Base-by-base conservation (phyloP, 2,113 vertebrate genomes). In the Trichomycterus rosablanca region DNA sequence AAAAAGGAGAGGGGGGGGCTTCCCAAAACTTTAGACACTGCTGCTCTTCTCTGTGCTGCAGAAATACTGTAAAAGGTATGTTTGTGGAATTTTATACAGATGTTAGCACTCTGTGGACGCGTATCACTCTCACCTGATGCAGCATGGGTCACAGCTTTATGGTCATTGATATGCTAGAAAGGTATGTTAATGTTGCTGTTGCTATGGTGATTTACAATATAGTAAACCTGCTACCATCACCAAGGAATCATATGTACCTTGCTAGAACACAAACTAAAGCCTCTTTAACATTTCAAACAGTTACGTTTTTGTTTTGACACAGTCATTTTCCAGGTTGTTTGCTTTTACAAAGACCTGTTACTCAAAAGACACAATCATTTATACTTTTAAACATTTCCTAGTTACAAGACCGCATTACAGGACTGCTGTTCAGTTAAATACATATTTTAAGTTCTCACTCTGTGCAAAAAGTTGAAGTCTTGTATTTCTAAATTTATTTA, bases 1-100 rank as follows among this genome's bases (percentile, higher is more conserved):
- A 53, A 53, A 54, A 9, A 7, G 35, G 9, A 46, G 18, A 14
- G 42, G 48, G 23, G 23, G 15, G 30, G 15, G 26, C 60, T 66
- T 71, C 66, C 51, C 53, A 63, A 71, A 22, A 39, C 35, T 40
- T 42, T 14, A 7, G 67, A 74, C 79, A 74, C 81, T 82, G 82
- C 78, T 80, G 72, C 67, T 81, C 80, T 66, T 67, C 65, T 73
- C 67, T 58, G 50, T 69, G 59, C 68, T 55, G 28, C 30, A 40
- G 59, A 22, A 28, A 39, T n/a, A n/a, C n/a, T n/a, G n/a, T 48
- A 28, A 42, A 39, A 5, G n/a, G 22, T 65, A 32, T 53, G 42
- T 20, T 51, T 30, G 50, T 50, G 35, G 30, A 66, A 50, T 34
- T 40, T 15, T 58, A 32, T 48, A 32, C 43, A 26, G 2, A 32